Conservation (phyloP, 2,113 vertebrate genomes). For the Panthera tigris region DNA sequence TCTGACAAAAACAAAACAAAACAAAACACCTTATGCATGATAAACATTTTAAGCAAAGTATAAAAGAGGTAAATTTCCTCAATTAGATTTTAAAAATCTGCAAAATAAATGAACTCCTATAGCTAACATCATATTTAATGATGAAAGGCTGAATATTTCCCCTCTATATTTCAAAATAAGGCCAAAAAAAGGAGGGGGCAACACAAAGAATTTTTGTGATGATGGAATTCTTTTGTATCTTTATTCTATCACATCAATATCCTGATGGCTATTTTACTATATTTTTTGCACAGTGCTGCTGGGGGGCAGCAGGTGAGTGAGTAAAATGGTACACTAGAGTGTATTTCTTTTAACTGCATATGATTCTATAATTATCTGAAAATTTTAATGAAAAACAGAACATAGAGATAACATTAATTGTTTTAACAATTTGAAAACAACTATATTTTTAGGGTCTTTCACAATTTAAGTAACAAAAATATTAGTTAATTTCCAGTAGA, state of each 20-base stretch:
- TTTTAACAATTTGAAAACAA: not conserved
- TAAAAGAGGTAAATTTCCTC: not conserved
- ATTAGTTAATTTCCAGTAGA: not conserved
- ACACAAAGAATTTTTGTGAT: not conserved
- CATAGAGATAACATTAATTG: not conserved
- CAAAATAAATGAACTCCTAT: not conserved
- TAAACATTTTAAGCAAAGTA: not conserved
- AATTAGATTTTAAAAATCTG: not conserved
- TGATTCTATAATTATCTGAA: not conserved
- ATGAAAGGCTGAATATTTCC: not conserved
- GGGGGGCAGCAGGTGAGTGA: not conserved
- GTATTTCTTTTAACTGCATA: not conserved
- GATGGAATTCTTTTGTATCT: not conserved
- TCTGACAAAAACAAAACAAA: too few species aligned
- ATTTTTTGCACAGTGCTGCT: not conserved
- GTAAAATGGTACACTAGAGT: not conserved
- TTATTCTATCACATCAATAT: not conserved
- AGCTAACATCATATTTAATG: not conserved
- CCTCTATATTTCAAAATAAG: not conserved
- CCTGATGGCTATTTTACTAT: not conserved
- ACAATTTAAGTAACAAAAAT: not conserved
- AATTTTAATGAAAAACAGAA: not conserved
- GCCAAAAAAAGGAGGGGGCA: not conserved
- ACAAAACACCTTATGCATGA: too few species aligned
- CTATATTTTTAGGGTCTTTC: not conserved